Base-by-base conservation (phyloP, 2,113 vertebrate species). In the Trichomycterus rosablanca region DNA sequence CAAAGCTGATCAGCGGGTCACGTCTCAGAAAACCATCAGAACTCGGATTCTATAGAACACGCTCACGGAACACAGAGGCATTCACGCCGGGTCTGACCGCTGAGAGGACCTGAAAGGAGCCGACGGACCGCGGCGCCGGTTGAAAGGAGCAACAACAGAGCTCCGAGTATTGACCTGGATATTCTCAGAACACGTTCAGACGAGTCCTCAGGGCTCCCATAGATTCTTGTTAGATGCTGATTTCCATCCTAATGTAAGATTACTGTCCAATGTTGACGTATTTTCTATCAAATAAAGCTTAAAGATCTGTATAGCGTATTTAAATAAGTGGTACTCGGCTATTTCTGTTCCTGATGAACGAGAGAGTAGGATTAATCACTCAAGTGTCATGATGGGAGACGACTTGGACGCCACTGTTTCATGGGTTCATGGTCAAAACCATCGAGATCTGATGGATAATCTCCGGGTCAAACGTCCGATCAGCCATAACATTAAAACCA, bases 161-260 rank as follows among this genome's bases (percentile, higher is more conserved):
- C 37, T 63, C 59, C 59, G 58, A 67, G 55, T 63, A 26, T 43
- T 67, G 45, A 71, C 62, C 63, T 62, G 52, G 32, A 42, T 51
- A 44, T 18, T n/a, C 58, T 14, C 19, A 37, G 24, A 50, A 44
- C 45, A 18, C 48, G 55, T 45, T 37, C 63, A 26, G 23, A 63
- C 45, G 58, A 40, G 16, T 28, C 26, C 16, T 5, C 34, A 20
- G 28, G 51, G 50, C 44, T 63, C 34, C 6, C 39, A 4, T 15
- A 23, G 40, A 53, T 53, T 70, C 22, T 39, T 49, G 60, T 59
- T 60, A 12, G 28, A 35, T 42, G 52, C 53, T 24, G 50, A 28
- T 50, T 49, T 22, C 24, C 60, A 19, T 23, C 42, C 16, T 19
- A 56, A n/a, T n/a, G n/a, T n/a, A n/a, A n/a, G n/a, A n/a, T n/a